These are phyloP conservation scores for Rhyacichthys aspro DNA, from an alignment of 2,797 vertebrate genomes.

Conservation along the genomic window DNA sequence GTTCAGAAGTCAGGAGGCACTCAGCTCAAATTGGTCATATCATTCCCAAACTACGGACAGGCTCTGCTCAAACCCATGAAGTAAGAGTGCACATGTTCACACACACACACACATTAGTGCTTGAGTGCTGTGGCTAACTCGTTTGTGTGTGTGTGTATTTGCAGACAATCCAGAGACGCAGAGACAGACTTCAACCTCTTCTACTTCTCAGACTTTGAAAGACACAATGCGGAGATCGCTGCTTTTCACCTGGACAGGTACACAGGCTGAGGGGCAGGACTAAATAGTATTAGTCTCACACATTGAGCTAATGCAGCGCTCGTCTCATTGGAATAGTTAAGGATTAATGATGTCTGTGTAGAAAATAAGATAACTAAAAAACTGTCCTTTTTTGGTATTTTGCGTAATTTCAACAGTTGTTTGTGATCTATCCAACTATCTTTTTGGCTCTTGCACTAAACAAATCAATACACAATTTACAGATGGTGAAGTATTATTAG, in stretches of 20 bases:
- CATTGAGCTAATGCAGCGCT: neutral
- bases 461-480: no score
- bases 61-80: constrained; percentile 90
- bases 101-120: neutral
- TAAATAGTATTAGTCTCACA: no score
- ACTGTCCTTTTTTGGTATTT: no score
- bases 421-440: no score
- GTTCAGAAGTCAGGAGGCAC: constrained; percentile 85
- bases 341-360: no score
- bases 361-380: no score
- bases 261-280: neutral
- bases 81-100: constrained; percentile 70
- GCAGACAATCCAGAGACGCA: constrained; percentile 83
- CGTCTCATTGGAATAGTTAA: no score
- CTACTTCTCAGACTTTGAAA: constrained; percentile 92
- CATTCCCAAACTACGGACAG: constrained; percentile 83
- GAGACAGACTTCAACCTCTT: constrained; percentile 88
- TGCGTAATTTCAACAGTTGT: no score
- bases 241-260: constrained; percentile 91
- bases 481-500: no score
- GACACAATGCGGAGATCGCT: constrained; percentile 88
- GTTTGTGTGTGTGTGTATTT: neutral
- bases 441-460: no score
- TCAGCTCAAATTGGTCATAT: constrained; percentile 85
- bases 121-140: neutral